Base-by-base conservation (phyloP, 2,888 invertebrate species). In the Amphipyra tragopoginis region DNA sequence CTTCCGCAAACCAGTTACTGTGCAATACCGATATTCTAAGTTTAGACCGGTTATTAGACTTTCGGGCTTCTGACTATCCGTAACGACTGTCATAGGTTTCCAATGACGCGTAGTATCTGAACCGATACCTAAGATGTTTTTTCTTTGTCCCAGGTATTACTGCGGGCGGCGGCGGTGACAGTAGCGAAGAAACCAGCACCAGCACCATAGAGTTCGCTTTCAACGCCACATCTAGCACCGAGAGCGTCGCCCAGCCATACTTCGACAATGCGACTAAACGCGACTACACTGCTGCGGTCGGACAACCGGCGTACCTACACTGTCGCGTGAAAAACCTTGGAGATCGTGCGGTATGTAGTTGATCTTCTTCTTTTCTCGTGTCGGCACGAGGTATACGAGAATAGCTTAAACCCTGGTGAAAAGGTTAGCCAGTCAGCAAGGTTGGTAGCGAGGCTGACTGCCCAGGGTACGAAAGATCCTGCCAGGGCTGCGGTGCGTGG, bases 301-400 rank as follows among this genome's bases (percentile, higher is more conserved):
- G 98, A 29, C 98, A 98, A 88, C 97, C 97, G 14, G 98, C 98
- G 29, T 96, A 97, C 86, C 95, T 98, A 62, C 97, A 98, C 89
- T 98, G 98, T 89, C 95, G 97, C 71, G 98, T 98, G 72, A 96
- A 97, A 85, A 98, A 97, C 93, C 95, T 98, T 80, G 97, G 97
- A 59, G 98, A 98, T 91, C 95, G 98, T 92, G 98, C 98, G 90
- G 98, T 98, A 95, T 97, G 97, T 96, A 69, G 29, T 44, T 29
- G 7, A 9, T 36, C 8, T 36, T 5, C 40, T 14, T 29, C 14
- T 7, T 0, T 45, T 29, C n/a, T 21, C n/a, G n/a, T n/a, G n/a
- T n/a, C n/a, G n/a, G 21, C 3, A 21, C 21, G 2, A 21, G 21
- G 2, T 21, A 21, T 21, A 21, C 21, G 21, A 21, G 21, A 21